Conservation (phyloP, 2,797 vertebrate genomes). For the Nothura maculosa region DNA sequence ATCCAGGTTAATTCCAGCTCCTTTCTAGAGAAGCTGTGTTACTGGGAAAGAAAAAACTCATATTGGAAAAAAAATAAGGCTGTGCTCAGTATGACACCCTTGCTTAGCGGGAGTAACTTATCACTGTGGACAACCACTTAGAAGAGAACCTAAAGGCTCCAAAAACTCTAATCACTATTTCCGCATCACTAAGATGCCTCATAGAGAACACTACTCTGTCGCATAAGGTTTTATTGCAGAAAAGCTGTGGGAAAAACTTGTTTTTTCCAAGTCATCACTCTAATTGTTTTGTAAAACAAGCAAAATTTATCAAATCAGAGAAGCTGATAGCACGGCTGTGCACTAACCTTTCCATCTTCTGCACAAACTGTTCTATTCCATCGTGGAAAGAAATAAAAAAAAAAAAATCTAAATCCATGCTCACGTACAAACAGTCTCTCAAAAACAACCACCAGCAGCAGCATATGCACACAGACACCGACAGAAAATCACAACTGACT, state of each 20-base stretch:
- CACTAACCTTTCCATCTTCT: constrained; percentile 14
- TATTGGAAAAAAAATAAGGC: not conserved
- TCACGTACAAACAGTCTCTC: constrained; percentile 53
- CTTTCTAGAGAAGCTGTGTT: not conserved
- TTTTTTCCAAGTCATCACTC: not conserved
- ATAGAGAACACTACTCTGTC: not conserved
- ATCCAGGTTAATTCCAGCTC: not conserved
- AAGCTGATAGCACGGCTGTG: not conserved
- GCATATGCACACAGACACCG: not conserved
- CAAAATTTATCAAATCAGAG: not conserved
- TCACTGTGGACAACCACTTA: not conserved
- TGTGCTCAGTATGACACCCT: not conserved
- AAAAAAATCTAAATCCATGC: not conserved
- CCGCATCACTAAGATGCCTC: not conserved
- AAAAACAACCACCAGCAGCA: not conserved
- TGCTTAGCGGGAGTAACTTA: not conserved
- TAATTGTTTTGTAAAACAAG: not conserved
- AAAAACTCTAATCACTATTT: not conserved
- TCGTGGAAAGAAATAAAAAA: not conserved
- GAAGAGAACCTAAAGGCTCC: not conserved
- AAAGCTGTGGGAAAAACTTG: not conserved
- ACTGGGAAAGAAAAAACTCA: not conserved
- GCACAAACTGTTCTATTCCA: constrained; percentile 52
- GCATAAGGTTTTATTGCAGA: not conserved
- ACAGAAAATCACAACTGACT: not conserved